These are phyloP conservation scores for Oscheius onirici DNA, from an alignment of 2,888 invertebrate species.

Conservation along the genomic window DNA sequence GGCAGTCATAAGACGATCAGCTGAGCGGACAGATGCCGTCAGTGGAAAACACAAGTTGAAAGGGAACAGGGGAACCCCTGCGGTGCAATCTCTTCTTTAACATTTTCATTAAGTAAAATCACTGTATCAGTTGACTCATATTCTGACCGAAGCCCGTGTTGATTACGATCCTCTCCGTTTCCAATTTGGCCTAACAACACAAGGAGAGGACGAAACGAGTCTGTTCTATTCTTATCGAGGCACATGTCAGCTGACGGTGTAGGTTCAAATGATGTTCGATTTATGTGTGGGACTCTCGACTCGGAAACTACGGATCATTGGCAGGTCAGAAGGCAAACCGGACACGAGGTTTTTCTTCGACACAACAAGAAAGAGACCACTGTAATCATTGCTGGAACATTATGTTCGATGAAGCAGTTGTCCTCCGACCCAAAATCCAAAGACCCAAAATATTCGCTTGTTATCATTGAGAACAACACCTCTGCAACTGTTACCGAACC, in stretches of 20 bases:
- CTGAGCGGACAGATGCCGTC: conserved; percentile 10
- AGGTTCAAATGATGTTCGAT: conserved; percentile 6
- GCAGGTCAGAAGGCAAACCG: background rate
- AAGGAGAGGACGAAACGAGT: background rate
- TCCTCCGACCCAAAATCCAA: background rate
- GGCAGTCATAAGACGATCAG: conserved; percentile 27
- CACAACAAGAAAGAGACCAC: background rate
- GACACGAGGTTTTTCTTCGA: too few species aligned
- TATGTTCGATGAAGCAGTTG: background rate
- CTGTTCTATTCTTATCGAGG: conserved; percentile 4
- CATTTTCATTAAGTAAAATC: background rate
- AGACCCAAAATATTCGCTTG: background rate
- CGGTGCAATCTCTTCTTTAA: background rate
- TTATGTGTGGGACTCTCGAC: background rate
- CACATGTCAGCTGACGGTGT: conserved; percentile 1
- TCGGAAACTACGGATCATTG: background rate
- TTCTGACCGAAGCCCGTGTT: background rate
- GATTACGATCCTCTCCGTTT: background rate
- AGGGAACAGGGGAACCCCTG: conserved; percentile 17
- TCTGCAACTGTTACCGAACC: too few species aligned
- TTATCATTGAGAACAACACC: too few species aligned
- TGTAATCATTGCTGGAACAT: background rate
- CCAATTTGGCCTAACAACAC: background rate
- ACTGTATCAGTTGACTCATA: background rate
- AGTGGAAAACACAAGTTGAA: background rate